Conservation (phyloP, 2,888 invertebrate species). For the Lasioglossum lativentre region DNA sequence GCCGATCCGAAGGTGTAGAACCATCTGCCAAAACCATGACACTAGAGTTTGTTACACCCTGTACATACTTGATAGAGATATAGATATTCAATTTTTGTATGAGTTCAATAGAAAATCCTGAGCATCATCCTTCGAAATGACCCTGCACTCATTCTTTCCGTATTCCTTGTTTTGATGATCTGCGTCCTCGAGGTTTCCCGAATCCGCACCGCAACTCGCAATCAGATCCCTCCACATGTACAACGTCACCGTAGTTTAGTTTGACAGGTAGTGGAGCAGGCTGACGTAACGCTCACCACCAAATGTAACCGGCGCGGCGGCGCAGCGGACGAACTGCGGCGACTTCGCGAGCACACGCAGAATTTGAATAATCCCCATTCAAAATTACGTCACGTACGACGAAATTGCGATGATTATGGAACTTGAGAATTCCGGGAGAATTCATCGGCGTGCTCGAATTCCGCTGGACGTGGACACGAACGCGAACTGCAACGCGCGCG, state of each 20-base stretch:
- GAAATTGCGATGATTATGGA: conserved; percentile 80
- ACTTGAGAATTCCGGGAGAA: conserved; percentile 77
- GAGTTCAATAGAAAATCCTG: not conserved
- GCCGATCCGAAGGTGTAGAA: too few species aligned
- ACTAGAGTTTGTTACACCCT: too few species aligned
- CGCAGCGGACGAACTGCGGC: conserved; percentile 52
- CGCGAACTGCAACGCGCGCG: conserved; percentile 8
- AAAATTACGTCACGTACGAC: conserved; percentile 79
- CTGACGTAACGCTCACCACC: conserved; percentile 71
- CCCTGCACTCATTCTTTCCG: not conserved
- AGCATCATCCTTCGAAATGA: not conserved
- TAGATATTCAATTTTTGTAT: too few species aligned
- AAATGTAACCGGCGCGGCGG: conserved; percentile 54
- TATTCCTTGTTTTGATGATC: not conserved
- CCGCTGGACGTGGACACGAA: conserved; percentile 48
- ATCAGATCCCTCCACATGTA: conserved; percentile 12
- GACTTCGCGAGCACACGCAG: conserved; percentile 65
- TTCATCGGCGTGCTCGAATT: conserved; percentile 74
- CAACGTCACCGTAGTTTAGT: conserved; percentile 67
- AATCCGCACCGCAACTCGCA: conserved; percentile 5
- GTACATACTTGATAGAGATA: too few species aligned
- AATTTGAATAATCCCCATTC: conserved; percentile 80
- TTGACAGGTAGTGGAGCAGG: conserved; percentile 73
- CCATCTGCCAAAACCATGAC: too few species aligned
- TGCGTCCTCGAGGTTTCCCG: not conserved